A percentile compares a stretch with the other conserved stretches of the same genome.
phyloP scores from a whole-genome alignment of 1,140 invertebrate genomes.

The Pseudomyrmex cubaensis region DNA sequence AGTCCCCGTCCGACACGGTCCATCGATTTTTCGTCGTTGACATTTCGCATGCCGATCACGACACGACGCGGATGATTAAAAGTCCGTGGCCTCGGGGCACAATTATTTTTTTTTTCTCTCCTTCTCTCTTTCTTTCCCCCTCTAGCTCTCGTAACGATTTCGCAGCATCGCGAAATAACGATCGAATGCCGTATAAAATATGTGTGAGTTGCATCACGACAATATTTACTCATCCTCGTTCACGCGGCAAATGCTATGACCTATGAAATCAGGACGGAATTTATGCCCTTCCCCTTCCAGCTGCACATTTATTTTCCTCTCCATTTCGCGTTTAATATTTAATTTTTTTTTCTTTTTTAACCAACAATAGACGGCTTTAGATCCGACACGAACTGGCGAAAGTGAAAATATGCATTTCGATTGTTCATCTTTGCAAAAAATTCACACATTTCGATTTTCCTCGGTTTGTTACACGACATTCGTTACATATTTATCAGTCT shows the following conservation, averaged over 20 bases:
- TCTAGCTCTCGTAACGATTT: constrained; percentile 19
- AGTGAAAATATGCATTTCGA: too few species aligned
- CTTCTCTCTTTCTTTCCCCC: constrained; percentile 5
- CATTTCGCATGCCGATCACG: constrained; percentile 40
- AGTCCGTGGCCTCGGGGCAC: constrained; percentile 40
- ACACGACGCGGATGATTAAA: constrained; percentile 51
- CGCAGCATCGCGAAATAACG: constrained; percentile 2
- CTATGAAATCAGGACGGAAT: neutral
- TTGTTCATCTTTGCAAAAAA: too few species aligned
- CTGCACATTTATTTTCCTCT: too few species aligned
- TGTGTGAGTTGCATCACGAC: neutral
- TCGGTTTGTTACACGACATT: too few species aligned
- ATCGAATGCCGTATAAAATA: constrained; percentile 41
- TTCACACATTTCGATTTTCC: too few species aligned
- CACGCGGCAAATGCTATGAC: neutral
- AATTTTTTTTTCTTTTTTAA: too few species aligned
- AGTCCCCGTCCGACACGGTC: neutral
- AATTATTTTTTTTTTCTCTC: constrained; percentile 28
- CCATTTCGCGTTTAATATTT: too few species aligned
- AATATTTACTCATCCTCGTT: constrained; percentile 1
- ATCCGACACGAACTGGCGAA: too few species aligned
- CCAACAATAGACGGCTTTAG: too few species aligned
- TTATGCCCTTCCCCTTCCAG: too few species aligned
- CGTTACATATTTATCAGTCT: too few species aligned
- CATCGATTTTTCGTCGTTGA: constrained; percentile 14